phyloP scores from a whole-genome alignment of 2,113 vertebrate species.

The Chrysemys picta region DNA sequence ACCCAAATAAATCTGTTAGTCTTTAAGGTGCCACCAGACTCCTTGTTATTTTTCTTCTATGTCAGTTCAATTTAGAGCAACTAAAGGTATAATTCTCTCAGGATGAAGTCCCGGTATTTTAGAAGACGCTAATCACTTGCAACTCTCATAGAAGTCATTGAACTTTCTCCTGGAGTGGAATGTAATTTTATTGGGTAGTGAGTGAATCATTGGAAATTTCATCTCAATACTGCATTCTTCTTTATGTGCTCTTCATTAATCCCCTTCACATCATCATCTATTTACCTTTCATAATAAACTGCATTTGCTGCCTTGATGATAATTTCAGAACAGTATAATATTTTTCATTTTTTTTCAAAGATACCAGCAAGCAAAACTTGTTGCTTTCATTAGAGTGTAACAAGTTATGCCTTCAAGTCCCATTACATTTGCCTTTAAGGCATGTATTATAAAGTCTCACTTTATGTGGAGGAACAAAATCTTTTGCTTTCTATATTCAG shows the following conservation, averaged over 20 bases:
- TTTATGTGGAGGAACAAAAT: not conserved
- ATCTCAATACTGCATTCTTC: not conserved
- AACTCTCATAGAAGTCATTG: not conserved
- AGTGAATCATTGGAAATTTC: not conserved
- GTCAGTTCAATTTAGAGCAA: not conserved
- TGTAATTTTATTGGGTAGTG: not conserved
- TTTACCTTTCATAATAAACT: constrained; percentile 34
- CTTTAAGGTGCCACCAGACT: too few species aligned
- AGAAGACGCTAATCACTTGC: not conserved
- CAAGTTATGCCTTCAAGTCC: constrained; percentile 20
- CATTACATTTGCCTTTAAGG: not conserved
- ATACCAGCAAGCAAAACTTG: constrained; percentile 6
- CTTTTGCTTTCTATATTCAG: not conserved
- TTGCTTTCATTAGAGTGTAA: constrained; percentile 2
- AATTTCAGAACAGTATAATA: constrained; percentile 1
- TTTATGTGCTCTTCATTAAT: not conserved
- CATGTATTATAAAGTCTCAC: not conserved
- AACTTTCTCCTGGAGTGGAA: not conserved
- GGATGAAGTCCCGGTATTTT: not conserved
- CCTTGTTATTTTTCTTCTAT: not conserved
- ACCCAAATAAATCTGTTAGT: too few species aligned
- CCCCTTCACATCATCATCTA: not conserved
- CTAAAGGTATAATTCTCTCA: not conserved
- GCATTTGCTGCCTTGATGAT: not conserved
- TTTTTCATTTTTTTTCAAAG: constrained; percentile 10